Base-by-base conservation (phyloP, 2,888 invertebrate genomes). In the Drosophila ezoana region DNA sequence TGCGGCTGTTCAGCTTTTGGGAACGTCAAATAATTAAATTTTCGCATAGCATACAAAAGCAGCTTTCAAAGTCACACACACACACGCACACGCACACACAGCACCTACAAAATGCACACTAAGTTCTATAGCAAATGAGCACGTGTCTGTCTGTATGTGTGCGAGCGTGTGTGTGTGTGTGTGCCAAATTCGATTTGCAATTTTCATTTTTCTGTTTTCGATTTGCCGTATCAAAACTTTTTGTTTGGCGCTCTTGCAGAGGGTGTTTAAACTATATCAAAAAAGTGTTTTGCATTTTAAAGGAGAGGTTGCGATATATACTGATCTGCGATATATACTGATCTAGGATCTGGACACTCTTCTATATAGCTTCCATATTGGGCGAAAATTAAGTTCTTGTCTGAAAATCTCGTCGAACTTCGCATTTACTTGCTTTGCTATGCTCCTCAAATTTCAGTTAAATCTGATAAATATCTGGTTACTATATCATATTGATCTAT, bases 11-110 rank as follows among this genome's bases (percentile, higher is more conserved):
- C 38, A 45, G 57, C 58, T 63, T 62, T 80, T 49, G 47, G 48
- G 49, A 60, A 66, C 57, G 79, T 51, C 82, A 77, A 87, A 87
- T 87, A 84, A 84, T 84, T 84, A 73, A 87, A 84, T 85, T 84
- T 84, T 77, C 79, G 73, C 76, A 79, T 68, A 52, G 62, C 72
- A 77, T 57, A 79, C 77, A 72, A 72, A 79, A 75, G 85, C 82
- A 58, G 62, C 72, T 77, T 71, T 75, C 70, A 82, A 79, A 87
- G 75, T 79, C 82, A 79, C 54, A 67, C 43, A 44, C 61, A 65
- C 35, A 35, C 51, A 51, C 37, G 32, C 45, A 43, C 18, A 41
- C 40, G 53, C 59, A 51, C 32, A 54, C 23, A 57, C 51, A 45
- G 52, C 51, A 67, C 54, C 69, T 68, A 60, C 63, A 52, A 64